Evolutionary conservation across 2,888 invertebrate genomes (phyloP), one percentile per base, ranked within the genome.

Genomic region (Andricus curvator): DNA sequence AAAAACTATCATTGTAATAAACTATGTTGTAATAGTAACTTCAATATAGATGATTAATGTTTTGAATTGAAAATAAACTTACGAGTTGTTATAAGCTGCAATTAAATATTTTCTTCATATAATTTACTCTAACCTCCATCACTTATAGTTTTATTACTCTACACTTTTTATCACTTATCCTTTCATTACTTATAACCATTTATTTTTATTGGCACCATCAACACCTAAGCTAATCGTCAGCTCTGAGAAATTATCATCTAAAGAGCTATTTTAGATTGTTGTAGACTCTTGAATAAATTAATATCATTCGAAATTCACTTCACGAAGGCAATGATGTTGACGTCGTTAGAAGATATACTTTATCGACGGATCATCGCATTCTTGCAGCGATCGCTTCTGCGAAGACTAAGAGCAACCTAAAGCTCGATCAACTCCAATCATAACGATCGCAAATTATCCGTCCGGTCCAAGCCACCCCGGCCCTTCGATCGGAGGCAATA

Each of bases 361-460:
- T 74, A 74, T 74, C 74, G 33, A n/a, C n/a, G 33, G 33, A 74
- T 56, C 56, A 74, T 56, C 33, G 33, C 51, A 56, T 74, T 74
- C 70, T 74, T 74, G 51, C 9, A 74, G 33, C 20, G 56, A 77
- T 77, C 48, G 78, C 78, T 66, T 64, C 65, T 56, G 15, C 77
- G 62, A 25, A 68, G 44, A 48, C 64, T 68, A 56, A 85, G 60
- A 80, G 74, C 83, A 79, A 64, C 79, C 56, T 81, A 79, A 85
- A 78, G 37, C 67, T n/a, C 64, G 48, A 77, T 78, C 66, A 76
- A 78, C 84, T 60, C 77, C 77, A 67, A 78, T 87, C 85, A 84
- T 85, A 86, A 87, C 86, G 85, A 88, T 90, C 89, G 83, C 86
- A 89, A 89, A 90, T 89, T 89, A 90, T 89, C 87, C 87, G 78